Base-by-base conservation (phyloP, 2,888 invertebrate species). In the Lamellibrachia satsuma region DNA sequence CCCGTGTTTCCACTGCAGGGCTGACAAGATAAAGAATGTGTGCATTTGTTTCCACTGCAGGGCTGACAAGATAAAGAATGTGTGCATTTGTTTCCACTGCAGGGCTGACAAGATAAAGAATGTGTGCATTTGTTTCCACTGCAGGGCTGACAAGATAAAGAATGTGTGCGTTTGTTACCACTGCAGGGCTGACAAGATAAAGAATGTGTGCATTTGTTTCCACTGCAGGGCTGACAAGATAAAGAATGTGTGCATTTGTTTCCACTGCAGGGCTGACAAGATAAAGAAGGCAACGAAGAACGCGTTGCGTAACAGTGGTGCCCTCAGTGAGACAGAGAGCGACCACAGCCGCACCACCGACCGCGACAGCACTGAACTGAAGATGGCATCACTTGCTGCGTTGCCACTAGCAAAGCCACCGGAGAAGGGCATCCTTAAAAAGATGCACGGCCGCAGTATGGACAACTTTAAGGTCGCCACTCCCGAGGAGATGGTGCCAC, bases 361-460 rank as follows among this genome's bases (percentile, higher is more conserved):
- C 27, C 92, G 93, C 6, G 92, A 91, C 52, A 92, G 93, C 55
- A 92, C 93, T 0, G 94, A 94, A 60, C 52, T 94, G 55, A 94
- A 93, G 60, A 92, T 92, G 8, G 57, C 92, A 8, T 57, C 60
- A 90, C 55, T 92, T 15, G 52, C 91, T 1, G 57, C 93, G 0
- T 92, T 93, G 55, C 92, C 93, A 75, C 52, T 93, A 39, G 91
- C 93, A n/a, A 95, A 95, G 94, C 96, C 96, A 15, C 96, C 96
- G 15, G 96, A 96, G 94, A 95, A 95, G 90, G 96, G 96, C 8
- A 96, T 96, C 92, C 94, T 96, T 75, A 96, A 96, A 93, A 96
- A 96, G 93, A 75, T 22, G n/a, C 75, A 75, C 75, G 75, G 75
- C 75, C 75, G 75, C 75, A 75, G 75, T 2, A 90, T 90, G 60